Percentiles rank a stretch among this genome's conserved stretches.
Evolutionary conservation across 2,113 vertebrate genomes (phyloP).

Genomic region (Pampusana beccarii): DNA sequence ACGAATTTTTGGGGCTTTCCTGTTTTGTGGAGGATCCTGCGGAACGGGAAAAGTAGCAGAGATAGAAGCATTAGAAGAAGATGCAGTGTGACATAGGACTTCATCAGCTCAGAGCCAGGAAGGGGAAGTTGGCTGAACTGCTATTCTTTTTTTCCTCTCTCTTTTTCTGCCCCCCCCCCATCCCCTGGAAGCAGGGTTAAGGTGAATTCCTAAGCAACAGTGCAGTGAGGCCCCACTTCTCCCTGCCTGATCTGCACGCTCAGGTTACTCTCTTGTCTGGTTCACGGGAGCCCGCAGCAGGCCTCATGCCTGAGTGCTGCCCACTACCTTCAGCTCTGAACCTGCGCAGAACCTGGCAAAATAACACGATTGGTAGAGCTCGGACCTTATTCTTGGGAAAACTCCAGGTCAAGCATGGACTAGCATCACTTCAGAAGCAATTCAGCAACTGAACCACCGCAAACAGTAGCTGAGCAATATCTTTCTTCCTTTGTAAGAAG

Average conservation of each 20-base stretch:
- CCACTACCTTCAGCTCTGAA: background rate
- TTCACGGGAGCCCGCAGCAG: fast-evolving
- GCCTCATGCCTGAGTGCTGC: background rate
- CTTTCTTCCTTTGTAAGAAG: background rate
- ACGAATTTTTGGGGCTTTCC: background rate
- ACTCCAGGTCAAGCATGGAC: background rate
- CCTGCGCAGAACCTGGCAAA: background rate
- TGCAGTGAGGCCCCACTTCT: background rate
- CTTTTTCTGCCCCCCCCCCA: no score
- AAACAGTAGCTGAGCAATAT: background rate
- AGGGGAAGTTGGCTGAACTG: background rate
- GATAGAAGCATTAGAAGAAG: background rate
- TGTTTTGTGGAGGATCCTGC: background rate
- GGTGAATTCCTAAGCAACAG: background rate
- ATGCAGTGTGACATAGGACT: background rate
- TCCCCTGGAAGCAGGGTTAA: background rate
- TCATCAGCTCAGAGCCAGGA: background rate
- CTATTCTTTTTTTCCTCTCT: background rate
- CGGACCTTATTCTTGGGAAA: background rate
- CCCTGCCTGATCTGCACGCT: background rate
- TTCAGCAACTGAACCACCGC: background rate
- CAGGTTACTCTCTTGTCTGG: background rate
- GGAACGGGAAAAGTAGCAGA: background rate
- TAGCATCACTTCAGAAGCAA: background rate
- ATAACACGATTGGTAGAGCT: background rate